Evolutionary conservation across 2,888 invertebrate genomes (phyloP), one percentile per base, ranked within the genome.

Genomic region (Blera fallax): DNA sequence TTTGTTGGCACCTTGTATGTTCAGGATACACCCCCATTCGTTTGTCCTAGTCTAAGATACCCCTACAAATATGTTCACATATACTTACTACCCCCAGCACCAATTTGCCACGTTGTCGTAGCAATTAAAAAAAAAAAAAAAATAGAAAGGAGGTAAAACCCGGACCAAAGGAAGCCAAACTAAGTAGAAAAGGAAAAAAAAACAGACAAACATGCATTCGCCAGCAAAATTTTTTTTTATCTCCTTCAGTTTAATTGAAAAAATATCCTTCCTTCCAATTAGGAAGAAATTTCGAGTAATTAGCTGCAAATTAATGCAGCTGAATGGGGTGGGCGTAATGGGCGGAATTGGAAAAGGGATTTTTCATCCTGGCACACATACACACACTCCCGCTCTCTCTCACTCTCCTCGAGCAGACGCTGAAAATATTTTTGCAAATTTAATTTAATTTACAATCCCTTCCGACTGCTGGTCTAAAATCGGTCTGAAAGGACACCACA

Each of bases 241-340:
- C 50, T 43, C 34, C 18, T 67, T 34, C 27, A 29, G 54, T 65
- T 48, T 76, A 72, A 85, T 77, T 76, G 67, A 85, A 76, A 81
- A 78, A 72, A 72, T 48, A 72, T 32, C 67, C 56, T 48, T 73
- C 85, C 56, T 69, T 83, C 69, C 65, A 87, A 87, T 87, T 84
- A 74, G 64, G 34, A 78, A 56, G 64, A 56, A 83, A 74, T 83
- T 83, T 78, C 69, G 8, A 79, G 74, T 84, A 84, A 87, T 87
- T 84, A 84, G 65, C 79, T 84, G 65, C 58, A 79, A 83, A 79
- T 74, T 69, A 83, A 87, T 79, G 79, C 73, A 54, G 58, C 56
- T 48, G 48, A 34, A 34, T 11, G 27, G 34, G 11, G 40, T n/a
- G 67, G 54, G n/a, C 6, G 34, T 34, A 6, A 34, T 48, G 40